Percentiles rank a stretch among this genome's conserved stretches.
Conservation (phyloP, 1,140 invertebrate genomes). For the Limonius californicus region DNA sequence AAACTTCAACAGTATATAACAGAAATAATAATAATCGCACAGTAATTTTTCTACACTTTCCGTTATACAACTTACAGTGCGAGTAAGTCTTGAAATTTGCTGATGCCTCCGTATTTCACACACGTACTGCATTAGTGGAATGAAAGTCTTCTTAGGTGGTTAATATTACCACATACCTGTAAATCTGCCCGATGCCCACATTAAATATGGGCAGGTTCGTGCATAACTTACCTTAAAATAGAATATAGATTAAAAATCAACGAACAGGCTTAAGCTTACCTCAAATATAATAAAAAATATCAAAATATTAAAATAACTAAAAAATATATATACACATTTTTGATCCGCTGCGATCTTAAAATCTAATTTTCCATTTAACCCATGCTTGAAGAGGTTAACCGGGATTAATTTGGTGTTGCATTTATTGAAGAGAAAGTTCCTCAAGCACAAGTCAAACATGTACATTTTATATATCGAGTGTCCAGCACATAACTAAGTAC, state of each 20-base stretch:
- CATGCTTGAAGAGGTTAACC: background rate
- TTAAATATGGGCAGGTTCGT: conserved; percentile 28
- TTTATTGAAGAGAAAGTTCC: conserved; percentile 9
- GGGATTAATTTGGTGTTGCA: too few species aligned
- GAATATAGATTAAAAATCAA: conserved; percentile 18
- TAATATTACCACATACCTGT: too few species aligned
- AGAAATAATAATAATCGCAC: too few species aligned
- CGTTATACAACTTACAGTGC: background rate
- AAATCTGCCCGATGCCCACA: conserved; percentile 17
- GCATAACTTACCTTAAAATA: conserved; percentile 18
- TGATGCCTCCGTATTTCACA: too few species aligned
- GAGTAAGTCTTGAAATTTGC: background rate
- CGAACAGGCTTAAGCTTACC: conserved; percentile 26
- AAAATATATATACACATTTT: conserved; percentile 24
- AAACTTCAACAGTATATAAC: too few species aligned
- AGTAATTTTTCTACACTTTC: background rate
- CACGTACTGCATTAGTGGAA: conserved; percentile 20
- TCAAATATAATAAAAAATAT: conserved; percentile 32
- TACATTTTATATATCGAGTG: conserved; percentile 22
- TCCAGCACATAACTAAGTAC: conserved; percentile 41
- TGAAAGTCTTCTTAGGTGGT: conserved; percentile 18
- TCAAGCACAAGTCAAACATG: conserved; percentile 22
- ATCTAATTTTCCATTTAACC: background rate
- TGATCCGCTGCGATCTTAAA: conserved; percentile 16
- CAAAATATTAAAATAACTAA: conserved; percentile 15